Evolutionary conservation across 1,140 invertebrate genomes (phyloP), one percentile per base, ranked within the genome.

Genomic region (Drosophila parabipectinata): DNA sequence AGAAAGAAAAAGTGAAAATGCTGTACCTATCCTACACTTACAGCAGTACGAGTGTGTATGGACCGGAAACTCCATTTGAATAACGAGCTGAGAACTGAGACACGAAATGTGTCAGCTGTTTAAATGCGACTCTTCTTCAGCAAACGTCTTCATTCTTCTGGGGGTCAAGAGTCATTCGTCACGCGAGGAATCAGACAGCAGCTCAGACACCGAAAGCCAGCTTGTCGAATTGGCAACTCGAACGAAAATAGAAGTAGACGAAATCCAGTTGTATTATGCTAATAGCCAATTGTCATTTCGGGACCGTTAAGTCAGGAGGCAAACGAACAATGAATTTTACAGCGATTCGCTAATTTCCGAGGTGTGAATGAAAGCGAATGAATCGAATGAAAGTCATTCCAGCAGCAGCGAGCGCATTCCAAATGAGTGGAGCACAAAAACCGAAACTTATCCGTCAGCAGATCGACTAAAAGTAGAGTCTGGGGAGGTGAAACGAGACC

Each of bases 311-410:
- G 45, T 45, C 52, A 30, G 41, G 34, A 68, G 72, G 47, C 63
- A 47, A 72, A 88, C 67, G 50, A 75, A 88, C 67, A 82, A 75
- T 82, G 61, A 72, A 74, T 75, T 71, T 68, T 62, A 75, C 47
- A 66, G 45, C 61, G 48, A 71, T 87, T 82, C 44, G 58, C 71
- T 61, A 82, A 79, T 82, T 76, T 67, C 26, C 68, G 53, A 87
- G 69, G 75, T 85, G 82, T 88, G 83, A 87, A 82, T 68, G 82
- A 88, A 85, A 87, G 79, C 72, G 69, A 87, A 81, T 71, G 48
- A 87, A 74, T 75, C 72, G 74, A 87, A 81, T 76, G 79, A 83
- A 83, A 83, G 79, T 76, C 77, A 83, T 83, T 71, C 8, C 41
- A 12, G 14, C 14, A 53, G 68, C 68, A 15, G 50, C 63, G 45